Evolutionary conservation across 2,797 vertebrate genomes (phyloP), one percentile per base, ranked within the genome.

Genomic region (Anableps anableps): DNA sequence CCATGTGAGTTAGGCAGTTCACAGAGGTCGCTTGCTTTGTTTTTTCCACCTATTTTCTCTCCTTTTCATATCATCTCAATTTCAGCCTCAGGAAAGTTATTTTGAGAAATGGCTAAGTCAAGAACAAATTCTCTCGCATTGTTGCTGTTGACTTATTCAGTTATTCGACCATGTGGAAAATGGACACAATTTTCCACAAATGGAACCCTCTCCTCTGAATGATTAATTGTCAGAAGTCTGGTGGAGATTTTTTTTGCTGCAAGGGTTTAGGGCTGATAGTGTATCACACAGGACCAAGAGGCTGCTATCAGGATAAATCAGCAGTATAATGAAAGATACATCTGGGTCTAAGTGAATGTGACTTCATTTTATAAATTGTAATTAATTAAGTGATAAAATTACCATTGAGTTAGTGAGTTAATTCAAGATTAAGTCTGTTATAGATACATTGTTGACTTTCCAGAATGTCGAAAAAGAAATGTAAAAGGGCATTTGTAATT

Each of bases 121-220:
- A 90, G 84, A 93, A 93, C 89, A 90, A 92, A 93, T 91, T 93
- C 75, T 78, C 83, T 83, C 83, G 80, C 85, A 77, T 90, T 91
- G 91, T 91, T 90, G 89, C 86, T 93, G 94, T 95, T 95, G 93
- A 95, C 94, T 94, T 94, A 90, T 95, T 95, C 90, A 94, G 90
- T 88, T 94, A 94, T 95, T 94, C 88, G 82, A 92, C 93, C 93
- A 85, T 91, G 93, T 92, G 91, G 94, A 89, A 94, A 93, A 94
- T 89, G 86, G 88, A 92, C 88, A 89, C 84, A n/a, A 48, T 88
- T 86, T 91, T 91, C 84, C 90, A 86, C 90, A 92, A 94, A 94
- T 94, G 90, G 94, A 93, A 92, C 80, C 82, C 89, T 87, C 80
- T 79, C 84, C 74, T 89, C 90, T 95, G 83, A 96, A 95, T 93